phyloP scores from a whole-genome alignment of 1,140 invertebrate genomes.

The Tyrophagus putrescentiae region DNA sequence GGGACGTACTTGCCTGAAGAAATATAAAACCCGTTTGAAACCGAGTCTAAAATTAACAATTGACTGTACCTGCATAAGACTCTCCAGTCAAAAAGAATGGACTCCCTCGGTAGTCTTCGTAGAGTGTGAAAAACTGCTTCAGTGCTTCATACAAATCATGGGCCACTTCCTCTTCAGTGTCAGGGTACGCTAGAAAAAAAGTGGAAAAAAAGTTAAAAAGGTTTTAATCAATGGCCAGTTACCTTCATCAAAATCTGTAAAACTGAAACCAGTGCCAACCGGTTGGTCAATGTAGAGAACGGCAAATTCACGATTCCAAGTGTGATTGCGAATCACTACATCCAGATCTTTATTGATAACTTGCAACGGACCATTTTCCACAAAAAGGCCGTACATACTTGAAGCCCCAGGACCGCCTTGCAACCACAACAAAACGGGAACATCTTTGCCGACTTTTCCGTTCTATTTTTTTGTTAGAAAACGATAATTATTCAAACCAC shows the following conservation, averaged over 20 bases:
- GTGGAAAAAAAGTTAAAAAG: background rate
- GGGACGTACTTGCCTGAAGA: conserved; percentile 63
- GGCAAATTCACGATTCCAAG: conserved; percentile 57
- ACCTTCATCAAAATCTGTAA: conserved; percentile 28
- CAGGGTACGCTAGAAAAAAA: conserved; percentile 13
- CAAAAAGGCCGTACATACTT: conserved; percentile 61
- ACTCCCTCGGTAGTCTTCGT: conserved; percentile 25
- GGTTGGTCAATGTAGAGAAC: conserved; percentile 72
- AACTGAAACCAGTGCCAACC: conserved; percentile 47
- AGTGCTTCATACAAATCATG: conserved; percentile 25
- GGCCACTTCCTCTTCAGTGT: conserved; percentile 23
- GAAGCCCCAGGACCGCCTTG: conserved; percentile 66
- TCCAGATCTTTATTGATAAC: conserved; percentile 39
- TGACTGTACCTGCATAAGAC: conserved; percentile 29
- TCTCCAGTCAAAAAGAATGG: conserved; percentile 29
- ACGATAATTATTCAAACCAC: background rate
- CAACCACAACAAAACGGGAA: conserved; percentile 69
- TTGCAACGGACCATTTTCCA: conserved; percentile 60
- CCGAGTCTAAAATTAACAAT: no score
- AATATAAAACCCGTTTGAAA: no score
- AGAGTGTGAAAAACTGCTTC: conserved; percentile 26
- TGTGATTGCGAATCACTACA: conserved; percentile 48
- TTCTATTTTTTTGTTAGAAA: no score
- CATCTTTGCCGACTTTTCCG: no score
- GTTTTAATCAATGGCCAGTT: background rate